Percentiles rank a stretch among this genome's conserved stretches.
Evolutionary conservation across 2,888 invertebrate genomes (phyloP).

Genomic region (Scaptomyza caliginosa): DNA sequence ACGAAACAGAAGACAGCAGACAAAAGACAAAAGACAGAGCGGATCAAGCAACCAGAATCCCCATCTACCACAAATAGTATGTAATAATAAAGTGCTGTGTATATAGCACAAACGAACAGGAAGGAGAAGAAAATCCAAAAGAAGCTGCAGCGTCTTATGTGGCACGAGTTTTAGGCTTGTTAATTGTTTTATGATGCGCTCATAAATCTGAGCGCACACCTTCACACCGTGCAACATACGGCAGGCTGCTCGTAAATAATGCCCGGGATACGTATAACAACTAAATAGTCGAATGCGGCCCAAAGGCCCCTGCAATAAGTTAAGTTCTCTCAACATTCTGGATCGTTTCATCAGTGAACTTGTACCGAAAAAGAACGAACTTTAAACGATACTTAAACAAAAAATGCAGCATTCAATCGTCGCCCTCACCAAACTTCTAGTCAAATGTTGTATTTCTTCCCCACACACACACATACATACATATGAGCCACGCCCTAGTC

Average conservation of each 20-base stretch:
- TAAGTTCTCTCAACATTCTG: conserved; percentile 41
- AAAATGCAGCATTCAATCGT: conserved; percentile 72
- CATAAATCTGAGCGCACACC: conserved; percentile 69
- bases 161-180: conserved; percentile 80
- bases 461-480: conserved; percentile 5
- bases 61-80: conserved; percentile 24
- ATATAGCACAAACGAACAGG: conserved; percentile 66
- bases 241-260: conserved; percentile 67
- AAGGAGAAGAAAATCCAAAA: conserved; percentile 11
- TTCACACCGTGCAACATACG: conserved; percentile 59
- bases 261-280: conserved; percentile 58
- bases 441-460: not conserved
- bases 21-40: conserved; percentile 17
- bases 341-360: conserved; percentile 10
- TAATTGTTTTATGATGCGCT: conserved; percentile 79
- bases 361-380: conserved; percentile 51
- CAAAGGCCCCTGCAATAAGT: conserved; percentile 24
- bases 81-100: conserved; percentile 72
- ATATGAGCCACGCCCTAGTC: conserved; percentile 66
- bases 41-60: too few species aligned
- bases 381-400: conserved; percentile 27
- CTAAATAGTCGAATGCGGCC: conserved; percentile 63
- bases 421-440: conserved; percentile 23
- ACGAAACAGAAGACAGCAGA: conserved; percentile 28
- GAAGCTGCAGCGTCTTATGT: conserved; percentile 70